A percentile compares a stretch with the other conserved stretches of the same genome.
Evolutionary conservation across 2,888 invertebrate genomes (phyloP).

Genomic region (Acrocera orbiculus): DNA sequence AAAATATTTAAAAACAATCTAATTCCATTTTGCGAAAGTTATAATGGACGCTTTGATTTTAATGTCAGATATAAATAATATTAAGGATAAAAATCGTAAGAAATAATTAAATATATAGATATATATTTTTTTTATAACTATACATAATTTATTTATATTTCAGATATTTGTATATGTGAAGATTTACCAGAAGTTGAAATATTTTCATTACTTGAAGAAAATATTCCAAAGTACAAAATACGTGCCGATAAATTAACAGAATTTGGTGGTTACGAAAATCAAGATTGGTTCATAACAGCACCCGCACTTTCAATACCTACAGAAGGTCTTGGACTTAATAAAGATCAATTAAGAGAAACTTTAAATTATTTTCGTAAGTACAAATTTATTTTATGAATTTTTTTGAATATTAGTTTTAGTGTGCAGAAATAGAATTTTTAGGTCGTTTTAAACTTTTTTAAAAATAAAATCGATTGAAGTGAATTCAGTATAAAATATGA

Average conservation of each 20-base stretch:
- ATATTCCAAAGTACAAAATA: slow-evolving; percentile 84
- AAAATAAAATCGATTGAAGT: too few species aligned
- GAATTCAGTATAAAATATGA: too few species aligned
- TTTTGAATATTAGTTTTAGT: too few species aligned
- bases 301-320: slow-evolving; percentile 62
- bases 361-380: slow-evolving; percentile 95
- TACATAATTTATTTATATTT: slow-evolving; percentile 19
- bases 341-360: slow-evolving; percentile 90
- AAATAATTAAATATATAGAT: too few species aligned
- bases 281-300: slow-evolving; percentile 81
- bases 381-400: slow-evolving; percentile 2
- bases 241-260: slow-evolving; percentile 85
- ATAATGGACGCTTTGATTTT: too few species aligned
- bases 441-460: too few species aligned
- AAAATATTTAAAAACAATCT: too few species aligned
- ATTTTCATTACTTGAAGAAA: slow-evolving; percentile 84
- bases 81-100: too few species aligned
- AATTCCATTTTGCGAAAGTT: too few species aligned
- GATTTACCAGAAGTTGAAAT: slow-evolving; percentile 92
- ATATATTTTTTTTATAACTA: neutral
- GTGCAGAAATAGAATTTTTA: neutral
- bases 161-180: slow-evolving; percentile 86
- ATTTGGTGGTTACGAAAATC: slow-evolving; percentile 56
- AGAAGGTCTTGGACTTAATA: slow-evolving; percentile 63
- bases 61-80: too few species aligned